Conservation (phyloP, 2,888 invertebrate species). For the Papilio demoleus region DNA sequence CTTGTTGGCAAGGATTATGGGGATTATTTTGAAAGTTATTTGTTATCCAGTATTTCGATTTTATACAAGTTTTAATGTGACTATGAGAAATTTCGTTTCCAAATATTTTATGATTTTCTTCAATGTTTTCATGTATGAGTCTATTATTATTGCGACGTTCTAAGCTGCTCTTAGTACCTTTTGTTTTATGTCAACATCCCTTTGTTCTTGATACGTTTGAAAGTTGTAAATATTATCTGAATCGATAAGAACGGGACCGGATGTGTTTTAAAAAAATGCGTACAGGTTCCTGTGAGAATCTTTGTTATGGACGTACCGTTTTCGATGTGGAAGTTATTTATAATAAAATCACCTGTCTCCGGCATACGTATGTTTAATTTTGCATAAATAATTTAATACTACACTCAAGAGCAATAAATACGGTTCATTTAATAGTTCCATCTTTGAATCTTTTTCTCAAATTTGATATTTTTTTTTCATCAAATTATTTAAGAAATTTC, state of each 20-base stretch:
- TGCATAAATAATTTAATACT: not conserved
- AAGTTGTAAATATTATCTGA: slow-evolving; percentile 40
- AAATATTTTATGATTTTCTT: not conserved
- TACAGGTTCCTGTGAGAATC: slow-evolving; percentile 30
- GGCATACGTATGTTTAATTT: slow-evolving; percentile 6
- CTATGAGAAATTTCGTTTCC: not conserved
- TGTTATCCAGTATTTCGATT: not conserved
- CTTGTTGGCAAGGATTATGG: not conserved
- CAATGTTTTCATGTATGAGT: slow-evolving; percentile 4
- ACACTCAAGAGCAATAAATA: too few species aligned
- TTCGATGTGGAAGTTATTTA: slow-evolving; percentile 12
- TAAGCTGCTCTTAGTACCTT: not conserved
- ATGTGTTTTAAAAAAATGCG: slow-evolving; percentile 36
- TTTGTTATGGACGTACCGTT: slow-evolving; percentile 20
- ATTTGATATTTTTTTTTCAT: too few species aligned
- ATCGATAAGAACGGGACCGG: slow-evolving; percentile 39
- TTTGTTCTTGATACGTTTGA: slow-evolving; percentile 39
- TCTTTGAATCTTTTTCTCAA: too few species aligned
- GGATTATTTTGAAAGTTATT: not conserved
- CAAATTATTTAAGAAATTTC: too few species aligned
- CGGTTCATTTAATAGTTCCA: too few species aligned
- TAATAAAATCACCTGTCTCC: slow-evolving; percentile 31
- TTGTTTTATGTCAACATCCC: slow-evolving; percentile 35
- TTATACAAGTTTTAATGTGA: not conserved
- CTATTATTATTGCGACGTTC: slow-evolving; percentile 3